These are phyloP conservation scores for Formica selysi DNA, from an alignment of 1,140 invertebrate species.

Conservation along the genomic window DNA sequence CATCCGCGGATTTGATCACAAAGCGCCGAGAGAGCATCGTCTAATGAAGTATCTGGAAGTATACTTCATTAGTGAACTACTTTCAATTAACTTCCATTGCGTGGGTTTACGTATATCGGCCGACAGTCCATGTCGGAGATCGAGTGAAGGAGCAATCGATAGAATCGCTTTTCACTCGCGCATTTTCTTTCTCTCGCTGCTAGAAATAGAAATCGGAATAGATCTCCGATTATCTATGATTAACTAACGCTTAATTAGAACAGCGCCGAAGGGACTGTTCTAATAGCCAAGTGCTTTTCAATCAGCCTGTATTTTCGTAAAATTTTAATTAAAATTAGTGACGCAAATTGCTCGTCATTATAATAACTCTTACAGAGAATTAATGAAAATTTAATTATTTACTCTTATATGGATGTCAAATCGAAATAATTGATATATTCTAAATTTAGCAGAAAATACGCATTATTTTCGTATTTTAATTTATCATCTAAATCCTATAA, in stretches of 20 bases:
- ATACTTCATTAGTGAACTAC: not conserved
- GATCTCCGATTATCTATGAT: not conserved
- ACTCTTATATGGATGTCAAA: not conserved
- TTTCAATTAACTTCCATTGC: constrained; percentile 15
- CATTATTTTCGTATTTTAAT: not conserved
- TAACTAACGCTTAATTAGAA: constrained; percentile 38
- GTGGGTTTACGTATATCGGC: not conserved
- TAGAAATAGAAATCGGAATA: not conserved
- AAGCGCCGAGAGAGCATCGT: not conserved
- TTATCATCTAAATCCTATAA: not conserved
- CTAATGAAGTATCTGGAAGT: not conserved
- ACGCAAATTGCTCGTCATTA: not conserved
- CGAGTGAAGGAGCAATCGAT: constrained; percentile 8
- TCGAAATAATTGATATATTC: constrained; percentile 8
- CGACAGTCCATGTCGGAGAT: not conserved
- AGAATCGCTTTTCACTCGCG: not conserved
- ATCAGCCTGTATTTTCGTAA: constrained; percentile 28
- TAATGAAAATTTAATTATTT: constrained; percentile 26
- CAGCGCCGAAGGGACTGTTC: not conserved
- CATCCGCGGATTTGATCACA: not conserved
- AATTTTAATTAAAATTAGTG: constrained; percentile 46
- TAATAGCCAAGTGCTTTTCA: constrained; percentile 23
- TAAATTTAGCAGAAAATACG: not conserved
- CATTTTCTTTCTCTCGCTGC: not conserved
- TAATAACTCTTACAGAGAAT: not conserved